A percentile compares a stretch with the other conserved stretches of the same genome.
Conservation (phyloP, 2,113 vertebrate genomes). For the Scolopax mira region DNA sequence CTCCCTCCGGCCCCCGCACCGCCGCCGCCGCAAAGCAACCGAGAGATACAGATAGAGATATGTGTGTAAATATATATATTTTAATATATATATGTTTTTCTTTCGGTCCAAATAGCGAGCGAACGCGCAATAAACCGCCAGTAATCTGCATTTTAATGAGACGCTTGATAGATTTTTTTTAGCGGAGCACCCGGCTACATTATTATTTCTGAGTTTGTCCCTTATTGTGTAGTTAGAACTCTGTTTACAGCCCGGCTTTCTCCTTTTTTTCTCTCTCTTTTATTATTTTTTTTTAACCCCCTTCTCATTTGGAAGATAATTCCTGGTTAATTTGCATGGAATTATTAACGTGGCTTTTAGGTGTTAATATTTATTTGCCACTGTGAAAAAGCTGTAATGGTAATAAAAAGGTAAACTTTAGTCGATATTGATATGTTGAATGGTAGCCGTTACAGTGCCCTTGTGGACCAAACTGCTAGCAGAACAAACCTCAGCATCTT, state of each 20-base stretch:
- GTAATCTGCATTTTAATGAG: slow-evolving; percentile 38
- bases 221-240: background rate
- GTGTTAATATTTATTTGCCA: background rate
- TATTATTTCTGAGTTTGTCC: background rate
- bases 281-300: background rate
- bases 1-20: background rate
- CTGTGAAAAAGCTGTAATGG: background rate
- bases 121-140: slow-evolving; percentile 11
- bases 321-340: background rate
- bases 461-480: background rate
- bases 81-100: background rate
- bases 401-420: background rate
- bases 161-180: background rate
- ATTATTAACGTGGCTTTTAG: background rate
- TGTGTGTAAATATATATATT: background rate
- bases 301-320: background rate
- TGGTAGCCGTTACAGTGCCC: background rate
- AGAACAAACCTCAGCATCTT: background rate
- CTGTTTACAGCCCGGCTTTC: background rate
- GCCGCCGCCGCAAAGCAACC: background rate
- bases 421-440: background rate
- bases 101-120: background rate
- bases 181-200: background rate
- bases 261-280: no score
- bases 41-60: no score